Percentiles rank a stretch among this genome's conserved stretches.
These are phyloP conservation scores for Anadara kagoshimensis DNA, from an alignment of 1,140 invertebrate genomes.

Conservation along the genomic window DNA sequence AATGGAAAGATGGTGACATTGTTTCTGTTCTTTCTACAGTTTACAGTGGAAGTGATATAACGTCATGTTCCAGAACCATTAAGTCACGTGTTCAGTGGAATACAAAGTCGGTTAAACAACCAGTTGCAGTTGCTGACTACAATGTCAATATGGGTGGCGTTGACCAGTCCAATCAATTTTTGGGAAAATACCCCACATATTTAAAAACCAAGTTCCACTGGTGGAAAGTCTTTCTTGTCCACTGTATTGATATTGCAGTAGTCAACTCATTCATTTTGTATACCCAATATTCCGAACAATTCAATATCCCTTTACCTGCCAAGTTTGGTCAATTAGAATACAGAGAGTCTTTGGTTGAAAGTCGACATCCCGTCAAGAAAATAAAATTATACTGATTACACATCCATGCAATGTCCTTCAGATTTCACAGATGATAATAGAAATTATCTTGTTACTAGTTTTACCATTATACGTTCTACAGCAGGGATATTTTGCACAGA, in stretches of 20 bases:
- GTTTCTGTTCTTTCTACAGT: constrained; percentile 1
- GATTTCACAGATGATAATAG: too few species aligned
- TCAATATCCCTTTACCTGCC: background rate
- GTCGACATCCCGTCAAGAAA: too few species aligned
- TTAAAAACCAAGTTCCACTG: background rate
- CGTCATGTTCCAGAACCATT: background rate
- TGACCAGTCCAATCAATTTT: constrained; percentile 7
- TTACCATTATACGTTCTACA: too few species aligned
- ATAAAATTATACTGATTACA: too few species aligned
- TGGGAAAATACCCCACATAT: background rate
- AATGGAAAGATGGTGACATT: constrained; percentile 7
- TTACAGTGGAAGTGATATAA: background rate
- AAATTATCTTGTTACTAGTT: too few species aligned
- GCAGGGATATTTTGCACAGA: too few species aligned
- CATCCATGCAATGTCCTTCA: too few species aligned
- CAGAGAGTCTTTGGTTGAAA: too few species aligned
- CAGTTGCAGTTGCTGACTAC: background rate
- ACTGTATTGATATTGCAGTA: constrained; percentile 1
- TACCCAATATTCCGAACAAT: too few species aligned
- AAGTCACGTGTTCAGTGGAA: background rate
- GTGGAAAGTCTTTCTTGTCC: constrained; percentile 12
- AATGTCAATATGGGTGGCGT: background rate
- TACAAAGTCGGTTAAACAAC: background rate
- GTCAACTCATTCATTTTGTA: background rate
- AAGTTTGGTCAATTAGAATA: constrained; percentile 1